Conservation (phyloP, 2,888 invertebrate genomes). For the Pseudococcus viburni region DNA sequence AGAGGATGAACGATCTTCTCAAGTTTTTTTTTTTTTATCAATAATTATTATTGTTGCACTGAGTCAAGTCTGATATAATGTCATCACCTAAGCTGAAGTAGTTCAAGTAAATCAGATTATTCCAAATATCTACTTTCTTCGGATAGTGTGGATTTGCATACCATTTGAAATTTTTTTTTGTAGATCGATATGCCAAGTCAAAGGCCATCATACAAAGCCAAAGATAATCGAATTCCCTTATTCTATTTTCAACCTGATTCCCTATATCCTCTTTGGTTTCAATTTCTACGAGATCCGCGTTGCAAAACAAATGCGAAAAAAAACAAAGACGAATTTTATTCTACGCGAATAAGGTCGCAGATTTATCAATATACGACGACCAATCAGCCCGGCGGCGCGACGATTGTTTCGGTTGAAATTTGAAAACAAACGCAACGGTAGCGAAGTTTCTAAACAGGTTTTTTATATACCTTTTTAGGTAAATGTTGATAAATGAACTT, state of each 20-base stretch:
- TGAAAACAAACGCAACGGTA: slow-evolving; percentile 6
- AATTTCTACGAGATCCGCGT: neutral
- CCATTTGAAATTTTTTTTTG: too few species aligned
- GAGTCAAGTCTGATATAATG: too few species aligned
- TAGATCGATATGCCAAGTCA: too few species aligned
- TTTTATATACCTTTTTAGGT: slow-evolving; percentile 40
- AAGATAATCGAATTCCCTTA: neutral
- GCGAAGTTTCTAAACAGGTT: slow-evolving; percentile 47
- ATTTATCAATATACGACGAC: slow-evolving; percentile 12
- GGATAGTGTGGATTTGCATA: too few species aligned
- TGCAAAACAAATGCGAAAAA: neutral
- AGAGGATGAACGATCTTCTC: too few species aligned
- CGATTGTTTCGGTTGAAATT: slow-evolving; percentile 50
- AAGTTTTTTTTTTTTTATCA: too few species aligned
- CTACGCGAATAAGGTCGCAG: neutral
- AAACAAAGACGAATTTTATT: neutral
- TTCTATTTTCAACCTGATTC: neutral
- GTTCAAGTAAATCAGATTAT: too few species aligned
- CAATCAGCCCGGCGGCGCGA: slow-evolving; percentile 24
- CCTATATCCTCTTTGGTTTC: neutral
- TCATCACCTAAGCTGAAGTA: too few species aligned
- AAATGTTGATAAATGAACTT: slow-evolving; percentile 55
- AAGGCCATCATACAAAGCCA: neutral
- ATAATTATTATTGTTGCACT: too few species aligned
- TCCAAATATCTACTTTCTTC: too few species aligned